Evolutionary conservation across 1,140 invertebrate genomes (phyloP).

Genomic region (Drosophila teissieri): DNA sequence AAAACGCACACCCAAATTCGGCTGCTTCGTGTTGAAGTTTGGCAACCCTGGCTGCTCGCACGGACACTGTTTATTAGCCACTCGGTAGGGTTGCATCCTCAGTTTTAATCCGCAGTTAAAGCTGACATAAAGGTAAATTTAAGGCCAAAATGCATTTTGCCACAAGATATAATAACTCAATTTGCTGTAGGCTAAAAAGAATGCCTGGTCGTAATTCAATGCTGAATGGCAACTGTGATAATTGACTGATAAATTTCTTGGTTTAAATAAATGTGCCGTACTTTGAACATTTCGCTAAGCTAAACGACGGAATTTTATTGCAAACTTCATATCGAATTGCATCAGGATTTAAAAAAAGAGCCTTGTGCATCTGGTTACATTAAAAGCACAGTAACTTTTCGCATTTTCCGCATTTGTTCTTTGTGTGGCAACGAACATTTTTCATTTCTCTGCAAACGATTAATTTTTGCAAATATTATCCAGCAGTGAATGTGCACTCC

Average conservation of each 20-base stretch:
- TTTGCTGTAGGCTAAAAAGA: neutral
- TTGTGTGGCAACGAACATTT: conserved; percentile 13
- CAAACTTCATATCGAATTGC: too few species aligned
- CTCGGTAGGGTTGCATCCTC: neutral
- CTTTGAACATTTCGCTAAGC: neutral
- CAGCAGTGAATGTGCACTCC: conserved; percentile 34
- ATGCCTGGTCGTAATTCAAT: conserved; percentile 13
- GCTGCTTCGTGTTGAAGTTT: conserved; percentile 12
- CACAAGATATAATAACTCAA: conserved; percentile 4
- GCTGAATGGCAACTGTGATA: conserved; percentile 3
- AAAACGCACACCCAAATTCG: conserved; percentile 13
- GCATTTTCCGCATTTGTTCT: neutral
- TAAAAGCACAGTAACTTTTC: neutral
- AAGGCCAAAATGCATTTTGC: too few species aligned
- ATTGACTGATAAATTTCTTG: neutral
- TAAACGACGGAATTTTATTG: neutral
- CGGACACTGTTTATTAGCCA: conserved; percentile 12
- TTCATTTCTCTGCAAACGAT: conserved; percentile 36
- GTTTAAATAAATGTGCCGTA: neutral
- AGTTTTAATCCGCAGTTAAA: conserved; percentile 12
- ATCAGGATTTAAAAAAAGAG: neutral
- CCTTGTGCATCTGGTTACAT: neutral
- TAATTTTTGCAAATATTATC: conserved; percentile 46
- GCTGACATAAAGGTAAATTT: conserved; percentile 7
- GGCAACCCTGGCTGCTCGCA: conserved; percentile 1